These are phyloP conservation scores for Chromoteleia sp. DNA, from an alignment of 2,888 invertebrate genomes.

Conservation along the genomic window DNA sequence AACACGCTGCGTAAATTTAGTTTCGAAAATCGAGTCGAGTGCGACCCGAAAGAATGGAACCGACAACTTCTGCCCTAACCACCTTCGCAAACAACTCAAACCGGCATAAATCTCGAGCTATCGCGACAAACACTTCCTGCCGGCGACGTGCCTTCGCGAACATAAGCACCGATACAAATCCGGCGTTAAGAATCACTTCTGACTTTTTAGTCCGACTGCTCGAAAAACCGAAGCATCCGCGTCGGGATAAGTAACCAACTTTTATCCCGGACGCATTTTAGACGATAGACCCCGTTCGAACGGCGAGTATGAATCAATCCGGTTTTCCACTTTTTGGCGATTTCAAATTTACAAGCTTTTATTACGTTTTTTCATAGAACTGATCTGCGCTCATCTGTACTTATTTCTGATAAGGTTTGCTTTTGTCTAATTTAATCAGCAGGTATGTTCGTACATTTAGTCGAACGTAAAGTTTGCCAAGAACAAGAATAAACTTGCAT, in stretches of 20 bases:
- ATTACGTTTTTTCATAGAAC: no score
- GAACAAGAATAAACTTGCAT: no score
- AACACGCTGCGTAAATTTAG: constrained; percentile 31
- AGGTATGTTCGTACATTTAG: no score
- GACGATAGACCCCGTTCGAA: constrained; percentile 4
- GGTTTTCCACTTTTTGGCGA: background rate
- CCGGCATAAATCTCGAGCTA: constrained; percentile 57
- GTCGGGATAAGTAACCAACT: constrained; percentile 18
- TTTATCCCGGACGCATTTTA: constrained; percentile 3
- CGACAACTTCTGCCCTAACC: constrained; percentile 42
- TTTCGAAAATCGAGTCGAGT: constrained; percentile 35
- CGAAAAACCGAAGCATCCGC: constrained; percentile 18
- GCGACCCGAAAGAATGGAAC: constrained; percentile 36
- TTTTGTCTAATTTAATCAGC: no score
- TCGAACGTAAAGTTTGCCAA: no score
- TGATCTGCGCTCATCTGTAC: no score
- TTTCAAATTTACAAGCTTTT: no score
- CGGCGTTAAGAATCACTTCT: constrained; percentile 55
- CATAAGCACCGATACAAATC: constrained; percentile 60
- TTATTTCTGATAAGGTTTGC: no score
- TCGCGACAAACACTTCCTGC: constrained; percentile 57
- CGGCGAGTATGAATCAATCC: background rate
- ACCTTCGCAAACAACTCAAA: constrained; percentile 42
- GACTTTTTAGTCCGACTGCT: constrained; percentile 38
- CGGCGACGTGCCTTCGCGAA: constrained; percentile 37